phyloP scores from a whole-genome alignment of 2,113 vertebrate species.

The Micromys minutus region DNA sequence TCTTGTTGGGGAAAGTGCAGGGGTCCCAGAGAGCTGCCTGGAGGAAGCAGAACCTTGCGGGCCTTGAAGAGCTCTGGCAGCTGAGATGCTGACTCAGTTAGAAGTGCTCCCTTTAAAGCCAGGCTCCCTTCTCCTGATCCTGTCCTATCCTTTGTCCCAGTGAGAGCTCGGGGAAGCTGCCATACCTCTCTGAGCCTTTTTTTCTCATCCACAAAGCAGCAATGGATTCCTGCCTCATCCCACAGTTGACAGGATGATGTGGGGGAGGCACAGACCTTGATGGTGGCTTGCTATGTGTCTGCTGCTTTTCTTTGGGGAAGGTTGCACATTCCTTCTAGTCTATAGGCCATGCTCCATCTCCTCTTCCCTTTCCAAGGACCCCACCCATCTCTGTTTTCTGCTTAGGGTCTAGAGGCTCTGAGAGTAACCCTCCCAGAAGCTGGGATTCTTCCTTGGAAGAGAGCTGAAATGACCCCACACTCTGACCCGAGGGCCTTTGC shows the following conservation, averaged over 20 bases:
- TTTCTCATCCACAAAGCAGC: not conserved
- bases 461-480: not conserved
- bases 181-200: not conserved
- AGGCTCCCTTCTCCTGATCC: not conserved
- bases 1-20: not conserved
- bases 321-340: not conserved
- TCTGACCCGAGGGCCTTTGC: not conserved
- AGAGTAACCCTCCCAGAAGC: not conserved
- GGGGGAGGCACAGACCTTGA: not conserved
- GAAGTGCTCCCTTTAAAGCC: not conserved
- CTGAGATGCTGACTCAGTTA: not conserved
- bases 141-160: not conserved
- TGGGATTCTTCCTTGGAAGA: not conserved
- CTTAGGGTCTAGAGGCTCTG: not conserved
- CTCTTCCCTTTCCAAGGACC: not conserved
- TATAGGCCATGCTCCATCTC: not conserved
- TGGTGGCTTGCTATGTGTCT: not conserved
- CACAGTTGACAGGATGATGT: not conserved
- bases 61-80: not conserved
- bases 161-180: not conserved
- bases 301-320: not conserved
- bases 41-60: not conserved
- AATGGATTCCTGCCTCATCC: not conserved
- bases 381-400: not conserved
- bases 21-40: constrained; percentile 25